These are phyloP conservation scores for Chrysolina haemoptera DNA, from an alignment of 2,888 invertebrate species.

Conservation along the genomic window DNA sequence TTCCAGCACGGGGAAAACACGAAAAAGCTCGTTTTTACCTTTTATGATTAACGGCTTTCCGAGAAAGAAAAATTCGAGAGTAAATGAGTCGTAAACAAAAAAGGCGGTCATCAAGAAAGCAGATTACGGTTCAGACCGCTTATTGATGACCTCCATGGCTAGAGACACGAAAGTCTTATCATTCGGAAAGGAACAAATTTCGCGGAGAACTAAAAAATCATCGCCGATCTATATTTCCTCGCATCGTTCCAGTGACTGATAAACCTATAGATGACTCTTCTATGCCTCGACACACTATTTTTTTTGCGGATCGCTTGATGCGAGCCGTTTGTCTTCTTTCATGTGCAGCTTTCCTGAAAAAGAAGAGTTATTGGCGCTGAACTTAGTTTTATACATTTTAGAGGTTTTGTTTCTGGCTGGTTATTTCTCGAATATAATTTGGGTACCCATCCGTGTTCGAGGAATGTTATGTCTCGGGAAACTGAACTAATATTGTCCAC, in stretches of 20 bases:
- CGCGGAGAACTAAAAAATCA: constrained; percentile 66
- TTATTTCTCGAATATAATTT: not conserved
- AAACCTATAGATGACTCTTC: constrained; percentile 68
- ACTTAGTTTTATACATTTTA: constrained; percentile 34
- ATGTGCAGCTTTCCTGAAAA: constrained; percentile 46
- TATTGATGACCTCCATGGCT: constrained; percentile 68
- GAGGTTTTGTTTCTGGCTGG: not conserved
- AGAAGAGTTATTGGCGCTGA: constrained; percentile 28
- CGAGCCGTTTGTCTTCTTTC: constrained; percentile 46
- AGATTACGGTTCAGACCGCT: constrained; percentile 67
- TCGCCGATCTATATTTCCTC: constrained; percentile 66
- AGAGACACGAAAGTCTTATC: constrained; percentile 69
- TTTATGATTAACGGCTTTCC: constrained; percentile 62
- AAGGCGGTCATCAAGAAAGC: constrained; percentile 67
- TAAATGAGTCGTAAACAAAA: constrained; percentile 69
- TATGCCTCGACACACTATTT: constrained; percentile 56
- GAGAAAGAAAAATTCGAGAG: constrained; percentile 63
- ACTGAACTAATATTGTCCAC: no score
- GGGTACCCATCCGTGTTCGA: not conserved
- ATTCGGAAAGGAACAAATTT: constrained; percentile 68
- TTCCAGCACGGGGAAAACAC: constrained; percentile 52
- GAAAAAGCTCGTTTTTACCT: constrained; percentile 52
- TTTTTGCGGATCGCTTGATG: constrained; percentile 35
- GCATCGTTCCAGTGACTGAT: constrained; percentile 67
- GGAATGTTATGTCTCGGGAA: no score